Evolutionary conservation across 2,113 vertebrate genomes (phyloP).

Genomic region (Pelmatolapia mariae): DNA sequence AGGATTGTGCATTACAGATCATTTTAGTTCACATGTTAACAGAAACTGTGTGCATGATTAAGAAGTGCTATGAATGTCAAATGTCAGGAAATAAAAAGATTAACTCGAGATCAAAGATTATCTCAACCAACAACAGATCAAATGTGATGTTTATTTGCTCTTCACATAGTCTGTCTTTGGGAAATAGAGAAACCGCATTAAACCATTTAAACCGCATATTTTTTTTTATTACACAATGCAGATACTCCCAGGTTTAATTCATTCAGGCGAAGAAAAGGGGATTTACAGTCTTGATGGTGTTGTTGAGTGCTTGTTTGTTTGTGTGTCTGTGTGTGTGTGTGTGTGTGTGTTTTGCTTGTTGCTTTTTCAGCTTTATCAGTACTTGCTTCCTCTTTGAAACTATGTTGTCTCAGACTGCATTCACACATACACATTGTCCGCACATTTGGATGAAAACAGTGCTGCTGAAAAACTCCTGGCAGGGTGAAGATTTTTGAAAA

Average conservation of each 20-base stretch:
- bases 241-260: slow-evolving; percentile 5
- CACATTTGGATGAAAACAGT: no score
- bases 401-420: slow-evolving; percentile 57
- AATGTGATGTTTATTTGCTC: neutral
- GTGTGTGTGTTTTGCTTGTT: slow-evolving; percentile 22
- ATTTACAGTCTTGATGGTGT: slow-evolving; percentile 31
- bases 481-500: no score
- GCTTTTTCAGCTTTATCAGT: slow-evolving; percentile 54
- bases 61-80: neutral
- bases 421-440: no score
- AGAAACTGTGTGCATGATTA: neutral
- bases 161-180: neutral
- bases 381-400: slow-evolving; percentile 70
- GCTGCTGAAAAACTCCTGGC: no score
- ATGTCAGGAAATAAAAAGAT: neutral
- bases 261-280: slow-evolving; percentile 43
- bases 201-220: neutral
- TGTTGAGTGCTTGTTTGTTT: neutral
- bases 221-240: neutral
- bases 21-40: neutral
- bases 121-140: neutral
- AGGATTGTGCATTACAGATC: neutral
- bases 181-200: neutral
- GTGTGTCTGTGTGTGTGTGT: slow-evolving; percentile 3
- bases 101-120: neutral